Conservation (phyloP, 1,140 invertebrate genomes). For the Vanessa tameamea region DNA sequence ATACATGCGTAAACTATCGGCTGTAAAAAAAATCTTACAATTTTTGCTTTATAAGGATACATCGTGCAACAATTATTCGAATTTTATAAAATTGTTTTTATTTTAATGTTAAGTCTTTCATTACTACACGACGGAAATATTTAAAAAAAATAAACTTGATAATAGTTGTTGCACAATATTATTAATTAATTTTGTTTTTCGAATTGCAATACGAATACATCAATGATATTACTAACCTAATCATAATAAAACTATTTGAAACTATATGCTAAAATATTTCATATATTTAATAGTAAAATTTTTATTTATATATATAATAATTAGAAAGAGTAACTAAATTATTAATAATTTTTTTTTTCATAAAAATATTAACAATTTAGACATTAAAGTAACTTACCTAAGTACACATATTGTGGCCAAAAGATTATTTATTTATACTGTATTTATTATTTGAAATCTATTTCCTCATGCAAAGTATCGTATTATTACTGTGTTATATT, state of each 20-base stretch:
- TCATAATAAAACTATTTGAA: background rate
- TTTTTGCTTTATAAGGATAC: background rate
- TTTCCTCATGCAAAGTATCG: no score
- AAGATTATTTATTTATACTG: background rate
- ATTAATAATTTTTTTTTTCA: background rate
- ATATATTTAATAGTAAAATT: background rate
- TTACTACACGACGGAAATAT: no score
- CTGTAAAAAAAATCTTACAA: background rate
- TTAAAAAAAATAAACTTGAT: background rate
- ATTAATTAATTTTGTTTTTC: background rate
- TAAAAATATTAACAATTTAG: constrained; percentile 4
- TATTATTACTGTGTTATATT: no score
- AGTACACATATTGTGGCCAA: background rate
- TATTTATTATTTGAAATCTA: background rate
- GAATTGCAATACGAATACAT: background rate
- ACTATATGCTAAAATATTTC: constrained; percentile 3
- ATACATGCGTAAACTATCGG: background rate
- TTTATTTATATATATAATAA: background rate
- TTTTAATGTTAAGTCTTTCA: no score
- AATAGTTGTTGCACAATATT: background rate
- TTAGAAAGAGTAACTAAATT: background rate
- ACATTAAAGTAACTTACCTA: constrained; percentile 4
- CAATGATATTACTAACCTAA: background rate
- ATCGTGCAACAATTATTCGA: no score
- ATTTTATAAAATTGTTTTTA: no score